Evolutionary conservation across 2,888 invertebrate species (phyloP).

Genomic region (Thymelicus sylvestris): DNA sequence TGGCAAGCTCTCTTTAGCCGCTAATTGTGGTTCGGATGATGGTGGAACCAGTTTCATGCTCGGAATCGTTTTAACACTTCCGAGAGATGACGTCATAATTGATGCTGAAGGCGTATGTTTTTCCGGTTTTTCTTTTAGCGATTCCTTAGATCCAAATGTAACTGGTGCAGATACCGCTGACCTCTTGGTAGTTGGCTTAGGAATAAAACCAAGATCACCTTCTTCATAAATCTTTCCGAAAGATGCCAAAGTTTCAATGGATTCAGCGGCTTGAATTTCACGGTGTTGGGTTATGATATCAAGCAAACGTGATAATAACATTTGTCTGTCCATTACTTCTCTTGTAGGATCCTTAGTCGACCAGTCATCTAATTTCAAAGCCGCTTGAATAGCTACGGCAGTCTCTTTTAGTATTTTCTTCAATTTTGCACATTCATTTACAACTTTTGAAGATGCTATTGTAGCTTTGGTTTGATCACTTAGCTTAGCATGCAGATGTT

Average conservation of each 20-base stretch:
- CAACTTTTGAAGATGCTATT: slow-evolving; percentile 73
- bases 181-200: slow-evolving; percentile 68
- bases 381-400: slow-evolving; percentile 84
- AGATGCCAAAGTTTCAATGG: slow-evolving; percentile 76
- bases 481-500: slow-evolving; percentile 81
- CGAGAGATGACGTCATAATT: slow-evolving; percentile 54
- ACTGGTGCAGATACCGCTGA: slow-evolving; percentile 46
- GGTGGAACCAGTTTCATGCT: slow-evolving; percentile 63
- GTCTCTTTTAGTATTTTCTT: slow-evolving; percentile 86
- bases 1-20: slow-evolving; percentile 63
- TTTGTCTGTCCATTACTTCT: slow-evolving; percentile 74
- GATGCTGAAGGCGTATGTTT: slow-evolving; percentile 46
- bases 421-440: slow-evolving; percentile 83
- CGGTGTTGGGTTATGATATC: slow-evolving; percentile 77
- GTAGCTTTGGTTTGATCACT: slow-evolving; percentile 77
- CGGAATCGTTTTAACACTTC: slow-evolving; percentile 69
- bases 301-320: slow-evolving; percentile 83
- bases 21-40: slow-evolving; percentile 48
- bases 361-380: slow-evolving; percentile 81
- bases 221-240: slow-evolving; percentile 83
- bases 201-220: slow-evolving; percentile 88
- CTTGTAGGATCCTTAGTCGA: slow-evolving; percentile 60
- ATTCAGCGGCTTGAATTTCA: slow-evolving; percentile 69
- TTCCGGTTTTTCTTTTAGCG: slow-evolving; percentile 42
- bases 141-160: slow-evolving; percentile 51